Evolutionary conservation across 2,888 invertebrate species (phyloP).

Genomic region (Drymonia ruficornis): DNA sequence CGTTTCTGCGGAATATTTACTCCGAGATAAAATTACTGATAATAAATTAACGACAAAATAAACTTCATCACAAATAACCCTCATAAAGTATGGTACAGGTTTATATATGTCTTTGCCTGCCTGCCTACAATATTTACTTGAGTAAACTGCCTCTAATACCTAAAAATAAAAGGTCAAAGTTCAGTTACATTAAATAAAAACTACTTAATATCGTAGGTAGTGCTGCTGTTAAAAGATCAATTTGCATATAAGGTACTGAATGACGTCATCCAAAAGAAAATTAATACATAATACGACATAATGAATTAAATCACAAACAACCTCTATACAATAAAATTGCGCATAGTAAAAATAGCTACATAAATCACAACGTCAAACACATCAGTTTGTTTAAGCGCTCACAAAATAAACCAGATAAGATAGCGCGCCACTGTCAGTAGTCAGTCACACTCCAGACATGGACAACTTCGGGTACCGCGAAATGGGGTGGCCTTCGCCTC

Average conservation of each 20-base stretch:
- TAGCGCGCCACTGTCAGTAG: conserved; percentile 45
- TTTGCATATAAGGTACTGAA: too few relatives aligned
- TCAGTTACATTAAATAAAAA: too few relatives aligned
- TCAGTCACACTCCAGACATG: conserved; percentile 75
- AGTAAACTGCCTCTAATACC: too few relatives aligned
- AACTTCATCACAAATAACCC: conserved; percentile 10
- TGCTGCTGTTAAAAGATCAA: too few relatives aligned
- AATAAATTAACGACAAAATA: too few relatives aligned
- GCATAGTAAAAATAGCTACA: conserved; percentile 67
- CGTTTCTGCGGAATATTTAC: conserved; percentile 10
- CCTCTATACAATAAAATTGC: conserved; percentile 44
- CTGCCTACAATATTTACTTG: too few relatives aligned
- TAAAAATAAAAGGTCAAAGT: too few relatives aligned
- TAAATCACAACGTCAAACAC: conserved; percentile 71
- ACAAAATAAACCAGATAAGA: conserved; percentile 73
- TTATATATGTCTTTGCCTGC: too few relatives aligned
- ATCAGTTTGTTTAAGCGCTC: conserved; percentile 56
- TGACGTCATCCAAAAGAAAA: too few relatives aligned
- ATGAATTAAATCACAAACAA: conserved; percentile 10
- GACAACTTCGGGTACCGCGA: conserved; percentile 87
- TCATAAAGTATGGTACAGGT: too few relatives aligned
- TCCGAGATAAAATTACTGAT: conserved; percentile 13
- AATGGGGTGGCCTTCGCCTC: conserved; percentile 80
- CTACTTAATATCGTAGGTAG: too few relatives aligned
- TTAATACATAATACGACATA: background rate